Conservation (phyloP, 2,888 invertebrate species). For the Frankliniella intonsa region DNA sequence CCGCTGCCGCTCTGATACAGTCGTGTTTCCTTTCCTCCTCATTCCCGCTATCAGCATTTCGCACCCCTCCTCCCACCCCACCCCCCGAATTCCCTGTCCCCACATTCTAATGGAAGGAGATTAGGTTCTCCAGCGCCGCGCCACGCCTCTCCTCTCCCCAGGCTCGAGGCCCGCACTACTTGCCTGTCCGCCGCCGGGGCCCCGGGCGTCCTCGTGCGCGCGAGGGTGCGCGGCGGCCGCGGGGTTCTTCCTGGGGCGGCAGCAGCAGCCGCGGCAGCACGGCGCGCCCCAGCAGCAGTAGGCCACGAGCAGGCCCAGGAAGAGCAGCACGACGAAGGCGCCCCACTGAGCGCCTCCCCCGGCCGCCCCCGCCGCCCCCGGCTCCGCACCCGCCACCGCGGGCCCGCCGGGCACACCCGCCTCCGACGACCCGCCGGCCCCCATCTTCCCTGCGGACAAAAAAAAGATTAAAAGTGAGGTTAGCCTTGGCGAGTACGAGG, state of each 20-base stretch:
- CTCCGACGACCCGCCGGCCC: slow-evolving; percentile 38
- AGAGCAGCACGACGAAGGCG: slow-evolving; percentile 52
- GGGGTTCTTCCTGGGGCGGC: slow-evolving; percentile 22
- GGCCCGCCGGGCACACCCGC: slow-evolving; percentile 43
- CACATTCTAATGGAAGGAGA: too few relatives aligned
- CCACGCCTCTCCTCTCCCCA: too few relatives aligned
- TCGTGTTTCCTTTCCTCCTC: too few relatives aligned
- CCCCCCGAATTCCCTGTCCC: too few relatives aligned
- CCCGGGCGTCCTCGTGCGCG: slow-evolving; percentile 25
- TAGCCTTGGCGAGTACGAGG: too few relatives aligned
- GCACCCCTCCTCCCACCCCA: too few relatives aligned
- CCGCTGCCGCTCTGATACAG: too few relatives aligned
- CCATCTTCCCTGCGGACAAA: background rate
- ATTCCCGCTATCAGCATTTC: too few relatives aligned
- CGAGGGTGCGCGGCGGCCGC: background rate
- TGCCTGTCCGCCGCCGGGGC: background rate
- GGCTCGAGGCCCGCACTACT: too few relatives aligned
- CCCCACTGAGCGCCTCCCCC: slow-evolving; percentile 44
- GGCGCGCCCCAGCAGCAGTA: slow-evolving; percentile 58
- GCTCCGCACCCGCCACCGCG: slow-evolving; percentile 37
- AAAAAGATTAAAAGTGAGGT: background rate
- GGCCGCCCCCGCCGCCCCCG: background rate
- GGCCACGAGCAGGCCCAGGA: slow-evolving; percentile 53
- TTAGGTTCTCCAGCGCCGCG: too few relatives aligned
- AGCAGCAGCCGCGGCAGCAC: slow-evolving; percentile 51